Evolutionary conservation across 1,140 invertebrate genomes (phyloP).

Genomic region (Sycophaga agraensis): DNA sequence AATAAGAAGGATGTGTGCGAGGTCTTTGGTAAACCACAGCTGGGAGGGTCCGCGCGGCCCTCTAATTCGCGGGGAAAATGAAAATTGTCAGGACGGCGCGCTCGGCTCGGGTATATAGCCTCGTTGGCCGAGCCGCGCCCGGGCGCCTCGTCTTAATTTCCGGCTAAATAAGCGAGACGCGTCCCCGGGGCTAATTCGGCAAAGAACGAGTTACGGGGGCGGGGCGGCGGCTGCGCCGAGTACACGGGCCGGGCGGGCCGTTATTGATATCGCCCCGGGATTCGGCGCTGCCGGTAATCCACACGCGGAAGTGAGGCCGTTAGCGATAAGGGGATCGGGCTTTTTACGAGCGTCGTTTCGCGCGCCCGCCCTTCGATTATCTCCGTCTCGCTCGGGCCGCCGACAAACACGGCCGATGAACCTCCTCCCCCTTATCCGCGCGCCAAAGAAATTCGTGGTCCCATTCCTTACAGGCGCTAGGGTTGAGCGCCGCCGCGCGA

Average conservation of each 20-base stretch:
- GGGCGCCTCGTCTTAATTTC: no score
- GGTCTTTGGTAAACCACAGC: no score
- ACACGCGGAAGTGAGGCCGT: slow-evolving; percentile 42
- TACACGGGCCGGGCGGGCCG: slow-evolving; percentile 10
- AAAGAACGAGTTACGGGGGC: neutral
- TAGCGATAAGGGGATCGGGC: slow-evolving; percentile 51
- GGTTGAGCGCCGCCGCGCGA: neutral
- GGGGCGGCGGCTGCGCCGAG: no score
- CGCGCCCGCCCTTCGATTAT: slow-evolving; percentile 31
- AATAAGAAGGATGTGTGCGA: no score
- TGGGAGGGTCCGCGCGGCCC: no score
- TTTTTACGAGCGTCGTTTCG: slow-evolving; percentile 47
- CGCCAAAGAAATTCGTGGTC: neutral
- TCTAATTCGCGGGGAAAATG: neutral
- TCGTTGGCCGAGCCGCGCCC: no score
- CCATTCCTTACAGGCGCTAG: neutral
- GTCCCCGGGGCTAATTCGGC: neutral
- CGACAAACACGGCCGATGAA: slow-evolving; percentile 10
- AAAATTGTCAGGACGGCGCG: neutral
- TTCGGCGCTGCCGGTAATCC: slow-evolving; percentile 46
- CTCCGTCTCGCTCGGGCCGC: neutral
- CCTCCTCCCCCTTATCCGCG: neutral
- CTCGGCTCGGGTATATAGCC: neutral
- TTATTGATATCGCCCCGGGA: slow-evolving; percentile 49
- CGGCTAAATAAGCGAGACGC: no score